Base-by-base conservation (phyloP, 2,113 vertebrate genomes). In the Brachypodius melanocephalos region DNA sequence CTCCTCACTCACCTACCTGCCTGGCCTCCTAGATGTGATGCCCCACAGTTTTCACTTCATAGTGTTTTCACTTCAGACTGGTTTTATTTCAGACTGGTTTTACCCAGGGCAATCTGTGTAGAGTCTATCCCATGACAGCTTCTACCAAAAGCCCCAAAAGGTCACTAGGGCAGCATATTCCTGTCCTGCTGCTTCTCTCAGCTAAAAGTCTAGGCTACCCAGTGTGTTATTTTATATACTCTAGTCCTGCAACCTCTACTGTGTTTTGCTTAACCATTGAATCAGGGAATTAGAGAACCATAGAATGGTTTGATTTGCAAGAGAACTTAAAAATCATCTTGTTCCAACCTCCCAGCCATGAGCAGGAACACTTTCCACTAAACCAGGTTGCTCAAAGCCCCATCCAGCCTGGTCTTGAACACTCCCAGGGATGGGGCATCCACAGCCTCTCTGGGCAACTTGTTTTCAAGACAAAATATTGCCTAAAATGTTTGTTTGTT, bases 161-260 rank as follows among this genome's bases (percentile, higher is more conserved):
- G 3, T 31, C 51, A 16, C 25, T 19, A 12, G 7, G 8, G 19
- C 7, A 54, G 7, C 0, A 0, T 22, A 12, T 5, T 31, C 9
- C 25, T 76, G n/a, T 26, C 18, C 34, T 52, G 12, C 13, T 78
- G 6, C 12, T 84, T 84, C 46, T 83, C 26, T 40, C 54, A 52
- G 15, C 14, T 71, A 17, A 15, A 86, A 25, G 8, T 19, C 43
- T 49, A 5, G 12, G 14, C 51, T 80, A 22, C 4, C 5, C 26
- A 5, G 7, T 3, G 4, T n/a, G 18, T 16, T 10, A 54, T 51
- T 88, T 63, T 28, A 6, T 8, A 26, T 4, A 3, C 38, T 14
- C 21, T 25, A 24, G 43, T 73, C 16, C 49, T 80, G 14, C 34
- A 58, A 24, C 12, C 5, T 67, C 48, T 55, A 4, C 5, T 20